Conservation (phyloP, 1,140 invertebrate genomes). For the Coelopa frigida region DNA sequence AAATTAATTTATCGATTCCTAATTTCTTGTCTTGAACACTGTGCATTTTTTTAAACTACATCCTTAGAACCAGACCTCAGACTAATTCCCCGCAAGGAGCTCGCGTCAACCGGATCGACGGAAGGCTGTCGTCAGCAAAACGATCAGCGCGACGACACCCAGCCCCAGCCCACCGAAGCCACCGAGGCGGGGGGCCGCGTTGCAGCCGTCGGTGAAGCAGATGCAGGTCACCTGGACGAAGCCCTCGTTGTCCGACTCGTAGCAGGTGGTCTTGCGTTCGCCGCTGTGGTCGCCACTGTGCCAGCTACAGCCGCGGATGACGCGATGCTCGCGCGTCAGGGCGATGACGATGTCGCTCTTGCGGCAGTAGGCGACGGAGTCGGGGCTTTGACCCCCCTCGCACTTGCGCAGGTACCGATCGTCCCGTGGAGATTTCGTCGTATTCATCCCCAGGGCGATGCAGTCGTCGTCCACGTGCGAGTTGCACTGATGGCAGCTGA, state of each 20-base stretch:
- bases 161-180: conserved; percentile 4
- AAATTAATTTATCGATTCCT: no score
- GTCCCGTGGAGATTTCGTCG: conserved; percentile 27
- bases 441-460: conserved; percentile 40
- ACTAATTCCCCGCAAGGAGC: no score
- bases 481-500: conserved; percentile 74
- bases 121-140: conserved; percentile 15
- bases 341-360: conserved; percentile 41
- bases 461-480: conserved; percentile 68
- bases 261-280: conserved; percentile 43
- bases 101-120: no score
- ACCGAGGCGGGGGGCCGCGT: conserved; percentile 25
- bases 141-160: conserved; percentile 4
- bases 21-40: no score
- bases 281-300: conserved; percentile 22
- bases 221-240: conserved; percentile 51
- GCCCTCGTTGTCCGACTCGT: conserved; percentile 50
- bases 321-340: conserved; percentile 42
- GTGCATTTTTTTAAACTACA: no score
- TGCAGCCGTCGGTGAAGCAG: conserved; percentile 50
- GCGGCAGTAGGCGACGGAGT: conserved; percentile 25
- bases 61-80: no score
- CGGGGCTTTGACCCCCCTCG: no score
- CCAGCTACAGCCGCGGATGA: conserved; percentile 51
- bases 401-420: conserved; percentile 33